Conservation (phyloP, 2,797 vertebrate species). For the Acestrorhynchus altus region DNA sequence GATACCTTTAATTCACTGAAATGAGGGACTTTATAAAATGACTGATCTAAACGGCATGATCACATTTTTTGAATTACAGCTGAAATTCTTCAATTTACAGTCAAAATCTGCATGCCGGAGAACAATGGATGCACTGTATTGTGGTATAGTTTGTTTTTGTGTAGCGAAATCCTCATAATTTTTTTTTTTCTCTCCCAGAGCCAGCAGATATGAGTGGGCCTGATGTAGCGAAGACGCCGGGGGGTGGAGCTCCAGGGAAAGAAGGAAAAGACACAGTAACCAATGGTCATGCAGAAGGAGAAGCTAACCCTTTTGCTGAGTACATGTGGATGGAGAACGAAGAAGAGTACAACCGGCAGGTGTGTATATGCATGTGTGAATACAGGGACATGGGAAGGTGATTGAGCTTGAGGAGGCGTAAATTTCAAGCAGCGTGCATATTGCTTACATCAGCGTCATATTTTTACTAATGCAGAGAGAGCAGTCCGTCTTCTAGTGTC, state of each 20-base stretch:
- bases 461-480: too few species aligned
- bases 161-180: background rate
- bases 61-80: too few species aligned
- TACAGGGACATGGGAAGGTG: too few species aligned
- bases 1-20: background rate
- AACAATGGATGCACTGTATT: too few species aligned
- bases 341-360: conserved; percentile 96
- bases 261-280: conserved; percentile 81
- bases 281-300: conserved; percentile 87
- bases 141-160: background rate
- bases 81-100: background rate
- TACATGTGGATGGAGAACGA: conserved; percentile 99
- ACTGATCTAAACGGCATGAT: too few species aligned
- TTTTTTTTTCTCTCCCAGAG: conserved; percentile 70
- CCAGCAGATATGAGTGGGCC: conserved; percentile 92
- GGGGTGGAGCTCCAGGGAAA: conserved; percentile 77
- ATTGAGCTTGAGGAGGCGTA: too few species aligned
- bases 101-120: too few species aligned
- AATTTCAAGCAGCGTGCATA: too few species aligned
- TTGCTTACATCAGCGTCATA: too few species aligned
- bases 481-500: too few species aligned
- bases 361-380: conserved; percentile 56
- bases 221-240: conserved; percentile 83
- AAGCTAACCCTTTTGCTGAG: conserved; percentile 91
- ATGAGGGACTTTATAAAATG: background rate